phyloP scores from a whole-genome alignment of 2,888 invertebrate species.

The Aphodius sticticus region DNA sequence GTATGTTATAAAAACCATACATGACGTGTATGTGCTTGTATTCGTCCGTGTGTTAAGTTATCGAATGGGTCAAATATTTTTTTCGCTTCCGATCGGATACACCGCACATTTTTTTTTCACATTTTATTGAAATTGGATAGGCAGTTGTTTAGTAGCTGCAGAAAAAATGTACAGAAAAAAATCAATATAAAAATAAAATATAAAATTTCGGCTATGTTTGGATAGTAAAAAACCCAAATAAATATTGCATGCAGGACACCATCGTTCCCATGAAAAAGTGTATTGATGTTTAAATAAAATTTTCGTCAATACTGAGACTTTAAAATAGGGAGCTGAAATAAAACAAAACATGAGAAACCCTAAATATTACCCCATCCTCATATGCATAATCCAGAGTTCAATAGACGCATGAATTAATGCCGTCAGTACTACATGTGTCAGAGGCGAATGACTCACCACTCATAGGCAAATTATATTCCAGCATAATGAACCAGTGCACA shows the following conservation, averaged over 20 bases:
- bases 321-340: too few species aligned
- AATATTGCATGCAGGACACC: too few species aligned
- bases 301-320: too few species aligned
- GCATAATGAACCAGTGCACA: slow-evolving; percentile 4
- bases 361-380: not conserved
- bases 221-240: too few species aligned
- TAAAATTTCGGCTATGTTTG: too few species aligned
- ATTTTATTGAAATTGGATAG: too few species aligned
- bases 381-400: not conserved
- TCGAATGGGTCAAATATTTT: not conserved
- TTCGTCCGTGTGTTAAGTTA: not conserved
- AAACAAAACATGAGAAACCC: not conserved
- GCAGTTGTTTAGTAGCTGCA: too few species aligned
- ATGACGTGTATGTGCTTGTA: not conserved
- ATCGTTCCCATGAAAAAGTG: too few species aligned
- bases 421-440: not conserved
- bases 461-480: not conserved
- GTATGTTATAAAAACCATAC: not conserved
- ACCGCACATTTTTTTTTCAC: not conserved
- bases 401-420: not conserved
- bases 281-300: too few species aligned
- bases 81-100: not conserved
- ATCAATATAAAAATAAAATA: too few species aligned
- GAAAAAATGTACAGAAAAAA: too few species aligned
- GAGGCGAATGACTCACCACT: not conserved